Evolutionary conservation across 1,140 invertebrate species (phyloP).

Genomic region (Neotoxoptera formosana): DNA sequence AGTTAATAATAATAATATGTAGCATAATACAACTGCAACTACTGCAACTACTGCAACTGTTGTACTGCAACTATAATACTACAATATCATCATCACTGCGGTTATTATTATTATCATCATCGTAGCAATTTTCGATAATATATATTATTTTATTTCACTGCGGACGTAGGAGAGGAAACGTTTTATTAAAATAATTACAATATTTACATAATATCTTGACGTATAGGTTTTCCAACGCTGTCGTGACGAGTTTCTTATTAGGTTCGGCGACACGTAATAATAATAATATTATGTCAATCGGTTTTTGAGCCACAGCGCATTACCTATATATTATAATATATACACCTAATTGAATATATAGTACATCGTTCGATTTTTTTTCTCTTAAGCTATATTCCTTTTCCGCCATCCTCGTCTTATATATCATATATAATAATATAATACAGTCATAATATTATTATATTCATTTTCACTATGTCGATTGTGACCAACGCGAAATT

Average conservation of each 20-base stretch:
- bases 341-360: neutral
- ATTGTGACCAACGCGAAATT: neutral
- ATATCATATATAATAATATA: too few relatives aligned
- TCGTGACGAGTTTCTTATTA: slow-evolving; percentile 3
- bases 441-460: neutral
- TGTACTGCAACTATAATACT: too few relatives aligned
- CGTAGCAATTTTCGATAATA: neutral
- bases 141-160: slow-evolving; percentile 6
- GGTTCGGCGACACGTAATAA: neutral
- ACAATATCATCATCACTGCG: too few relatives aligned
- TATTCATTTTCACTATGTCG: neutral
- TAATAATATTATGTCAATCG: neutral
- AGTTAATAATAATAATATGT: too few relatives aligned
- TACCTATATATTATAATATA: neutral
- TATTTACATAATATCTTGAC: slow-evolving; percentile 9
- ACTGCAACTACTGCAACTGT: neutral
- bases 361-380: neutral
- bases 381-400: slow-evolving; percentile 1
- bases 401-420: neutral
- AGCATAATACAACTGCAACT: neutral
- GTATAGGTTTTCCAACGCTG: neutral
- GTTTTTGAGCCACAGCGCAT: neutral
- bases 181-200: slow-evolving; percentile 10
- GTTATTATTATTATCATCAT: neutral
- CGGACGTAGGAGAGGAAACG: neutral